Base-by-base conservation (phyloP, 2,888 invertebrate genomes). In the Ophion obscuratus region DNA sequence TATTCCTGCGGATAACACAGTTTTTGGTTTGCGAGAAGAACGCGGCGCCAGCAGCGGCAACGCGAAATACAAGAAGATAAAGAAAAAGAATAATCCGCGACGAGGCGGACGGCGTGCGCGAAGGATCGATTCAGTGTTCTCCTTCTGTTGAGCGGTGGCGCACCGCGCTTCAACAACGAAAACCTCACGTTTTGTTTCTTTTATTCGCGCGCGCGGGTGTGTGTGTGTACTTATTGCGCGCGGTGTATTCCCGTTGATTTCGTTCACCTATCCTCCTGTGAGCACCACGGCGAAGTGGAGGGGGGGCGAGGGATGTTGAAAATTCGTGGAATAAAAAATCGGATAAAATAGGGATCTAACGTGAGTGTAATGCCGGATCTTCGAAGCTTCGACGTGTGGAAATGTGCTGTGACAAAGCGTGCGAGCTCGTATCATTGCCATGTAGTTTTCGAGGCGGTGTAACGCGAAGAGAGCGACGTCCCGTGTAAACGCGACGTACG, bases 381-480 rank as follows among this genome's bases (percentile, higher is more conserved):
- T 40, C 4, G 80, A 40, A 59, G 80, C 81, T 70, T 31, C 27
- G 40, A 57, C 47, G 36, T 71, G 70, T 61, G 53, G 80, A 67
- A 68, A 80, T 64, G 40, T 61, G 53, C 36, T 76, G 10, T 31
- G 70, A 70, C 24, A 5, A 27, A 78, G 24, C 24, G 64, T 79
- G 44, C 71, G 81, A 68, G 59, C 76, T 24, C 66, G 79, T 71
- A 76, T 71, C 87, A 87, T 88, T 89, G 89, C 87, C 89, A 90
- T 91, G 91, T 91, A 91, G 89, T 88, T 86, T 88, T 75, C 87
- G 75, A 44, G 44, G 44, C 57, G 31, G 53, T 70, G 47, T 71
- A 70, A 71, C 71, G 70, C 61, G 78, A 90, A 89, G 90, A 90
- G 90, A 89, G 89, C 89, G 90, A 89, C 91, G 91, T 88, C 88